These are phyloP conservation scores for Neolamprologus caudopunctatus DNA, from an alignment of 2,113 vertebrate species.

Conservation along the genomic window DNA sequence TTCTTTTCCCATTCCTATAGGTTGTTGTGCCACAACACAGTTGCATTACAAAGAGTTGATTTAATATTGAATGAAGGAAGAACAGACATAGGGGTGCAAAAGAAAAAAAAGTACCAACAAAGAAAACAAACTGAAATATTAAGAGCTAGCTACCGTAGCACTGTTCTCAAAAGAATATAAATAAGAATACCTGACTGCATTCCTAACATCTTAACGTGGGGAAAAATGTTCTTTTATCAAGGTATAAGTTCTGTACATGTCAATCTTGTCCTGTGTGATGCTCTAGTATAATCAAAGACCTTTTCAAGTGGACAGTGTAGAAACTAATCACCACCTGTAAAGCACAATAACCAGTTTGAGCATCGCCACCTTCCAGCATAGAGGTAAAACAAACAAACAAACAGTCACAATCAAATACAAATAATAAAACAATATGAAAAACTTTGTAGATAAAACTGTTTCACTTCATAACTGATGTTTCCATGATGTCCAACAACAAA, in stretches of 20 bases:
- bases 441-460: not conserved
- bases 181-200: not conserved
- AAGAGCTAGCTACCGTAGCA: not conserved
- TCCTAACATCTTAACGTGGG: fast-evolving
- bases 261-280: not conserved
- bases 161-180: not conserved
- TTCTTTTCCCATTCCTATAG: not conserved
- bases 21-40: not conserved
- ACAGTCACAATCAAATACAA: not conserved
- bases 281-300: not conserved
- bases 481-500: not conserved
- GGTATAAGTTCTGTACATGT: not conserved
- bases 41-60: not conserved
- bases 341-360: not conserved
- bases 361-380: not conserved
- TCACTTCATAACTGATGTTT: not conserved
- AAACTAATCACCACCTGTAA: not conserved
- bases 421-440: not conserved
- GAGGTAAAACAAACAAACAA: not conserved
- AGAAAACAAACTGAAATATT: not conserved
- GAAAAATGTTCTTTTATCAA: not conserved
- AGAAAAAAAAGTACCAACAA: too few species aligned
- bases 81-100: not conserved
- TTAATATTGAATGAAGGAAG: not conserved
- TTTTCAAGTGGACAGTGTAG: not conserved